Base-by-base conservation (phyloP, 2,797 vertebrate species). In the Cyclura pinguis region DNA sequence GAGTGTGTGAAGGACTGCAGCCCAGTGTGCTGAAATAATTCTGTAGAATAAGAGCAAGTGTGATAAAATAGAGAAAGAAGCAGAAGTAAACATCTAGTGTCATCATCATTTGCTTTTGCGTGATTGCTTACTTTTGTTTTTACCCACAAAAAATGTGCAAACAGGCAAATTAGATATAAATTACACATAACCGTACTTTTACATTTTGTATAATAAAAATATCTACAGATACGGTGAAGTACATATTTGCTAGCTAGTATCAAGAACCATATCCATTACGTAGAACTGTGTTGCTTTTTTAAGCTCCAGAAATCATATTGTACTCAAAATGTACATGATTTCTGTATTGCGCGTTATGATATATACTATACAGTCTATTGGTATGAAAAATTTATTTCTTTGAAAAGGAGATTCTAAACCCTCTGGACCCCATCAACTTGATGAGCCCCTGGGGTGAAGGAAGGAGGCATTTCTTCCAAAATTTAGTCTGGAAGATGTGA, bases 391-490 rank as follows among this genome's bases (percentile, higher is more conserved):
- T 5, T 2, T 47, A 47, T 83, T 20, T 83, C 35, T 73, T 69
- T 74, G 20, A 16, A 81, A 86, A 55, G 55, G 32, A 62, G 27
- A 13, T 92, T 91, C 92, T 82, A 55, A 50, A 77, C 84, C 27
- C 88, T 85, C 72, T 47, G 91, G 72, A n/a, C 81, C 32, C n/a
- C 87, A 2, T 35, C 81, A 38, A 64, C 50, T 85, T 83, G 81
- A 64, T 52, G 62, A 32, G 29, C 22, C 42, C 12, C 88, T 88
- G 87, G n/a, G 42, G 64, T 47, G 35, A 84, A 57, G 88, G 85
- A 50, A 77, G 14, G 50, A 67, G 27, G 38, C 10, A 38, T 90
- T 3, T 74, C 78, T 88, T 88, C 89, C 76, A 90, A 47, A 74
- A 88, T 80, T 85, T 62, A 32, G 12, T 47, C 64, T 74, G 55